These are phyloP conservation scores for Eristalinus sepulchralis DNA, from an alignment of 2,888 invertebrate genomes.

Conservation along the genomic window DNA sequence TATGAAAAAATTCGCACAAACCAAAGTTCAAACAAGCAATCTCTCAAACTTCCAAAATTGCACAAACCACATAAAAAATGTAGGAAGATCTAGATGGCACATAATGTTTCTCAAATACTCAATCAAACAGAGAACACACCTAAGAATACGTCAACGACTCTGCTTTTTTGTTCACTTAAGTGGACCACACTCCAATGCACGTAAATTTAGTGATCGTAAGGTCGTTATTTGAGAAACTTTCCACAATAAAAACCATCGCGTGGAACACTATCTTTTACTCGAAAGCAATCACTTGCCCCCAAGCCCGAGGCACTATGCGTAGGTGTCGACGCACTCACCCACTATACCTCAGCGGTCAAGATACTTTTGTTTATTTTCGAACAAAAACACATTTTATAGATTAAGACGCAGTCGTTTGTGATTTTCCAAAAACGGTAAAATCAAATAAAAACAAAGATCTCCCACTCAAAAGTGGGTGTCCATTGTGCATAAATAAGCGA, in stretches of 20 bases:
- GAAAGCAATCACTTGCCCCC: not conserved
- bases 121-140: too few species aligned
- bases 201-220: not conserved
- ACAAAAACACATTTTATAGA: not conserved
- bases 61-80: too few species aligned
- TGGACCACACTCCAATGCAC: too few species aligned
- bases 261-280: not conserved
- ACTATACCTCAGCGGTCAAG: not conserved
- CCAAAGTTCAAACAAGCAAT: too few species aligned
- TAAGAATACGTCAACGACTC: too few species aligned
- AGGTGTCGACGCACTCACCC: not conserved
- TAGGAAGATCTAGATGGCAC: too few species aligned
- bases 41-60: too few species aligned
- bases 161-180: too few species aligned
- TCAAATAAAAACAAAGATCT: not conserved
- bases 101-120: too few species aligned
- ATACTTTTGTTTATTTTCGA: not conserved
- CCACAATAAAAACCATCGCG: not conserved
- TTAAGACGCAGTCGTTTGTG: not conserved
- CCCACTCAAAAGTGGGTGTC: not conserved
- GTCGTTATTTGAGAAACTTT: not conserved
- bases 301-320: not conserved
- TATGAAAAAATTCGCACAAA: too few species aligned
- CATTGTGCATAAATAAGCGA: not conserved
- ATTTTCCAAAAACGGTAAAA: not conserved